Conservation (phyloP, 2,888 invertebrate species). For the Eumerus sabulonum region DNA sequence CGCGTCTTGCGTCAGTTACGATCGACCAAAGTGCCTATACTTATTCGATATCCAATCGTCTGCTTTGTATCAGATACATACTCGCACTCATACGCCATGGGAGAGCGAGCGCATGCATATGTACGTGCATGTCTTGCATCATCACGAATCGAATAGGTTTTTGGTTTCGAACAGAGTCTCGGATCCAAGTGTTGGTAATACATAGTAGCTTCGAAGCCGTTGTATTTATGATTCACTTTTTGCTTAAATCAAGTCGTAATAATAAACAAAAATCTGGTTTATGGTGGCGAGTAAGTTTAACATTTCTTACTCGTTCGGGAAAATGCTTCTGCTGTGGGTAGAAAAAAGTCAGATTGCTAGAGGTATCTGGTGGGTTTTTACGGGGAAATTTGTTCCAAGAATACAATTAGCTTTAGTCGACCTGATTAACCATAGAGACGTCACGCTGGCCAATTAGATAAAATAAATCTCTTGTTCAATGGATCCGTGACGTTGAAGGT, state of each 20-base stretch:
- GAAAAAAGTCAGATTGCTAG: too few species aligned
- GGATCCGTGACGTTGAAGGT: too few species aligned
- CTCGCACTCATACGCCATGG: conserved; percentile 38
- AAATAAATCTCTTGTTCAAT: too few species aligned
- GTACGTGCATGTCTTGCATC: conserved; percentile 51
- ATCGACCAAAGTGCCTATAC: conserved; percentile 11
- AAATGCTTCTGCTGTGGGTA: too few species aligned
- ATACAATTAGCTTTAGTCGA: too few species aligned
- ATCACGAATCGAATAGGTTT: conserved; percentile 23
- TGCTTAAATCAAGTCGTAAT: conserved; percentile 1
- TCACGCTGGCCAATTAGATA: too few species aligned
- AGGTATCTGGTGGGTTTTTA: too few species aligned
- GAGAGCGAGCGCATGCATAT: conserved; percentile 47
- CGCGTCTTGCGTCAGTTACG: not conserved
- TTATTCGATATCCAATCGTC: not conserved
- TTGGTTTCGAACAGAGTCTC: too few species aligned
- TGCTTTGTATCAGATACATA: not conserved
- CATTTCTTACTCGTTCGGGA: too few species aligned
- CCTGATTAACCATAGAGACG: too few species aligned
- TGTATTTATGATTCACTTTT: conserved; percentile 37
- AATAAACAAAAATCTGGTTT: conserved; percentile 44
- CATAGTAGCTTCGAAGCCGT: conserved; percentile 18
- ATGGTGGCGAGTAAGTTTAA: too few species aligned
- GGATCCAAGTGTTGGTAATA: conserved; percentile 1
- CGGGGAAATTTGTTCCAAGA: too few species aligned